Conservation (phyloP, 1,140 invertebrate genomes). For the Diabrotica virgifera region DNA sequence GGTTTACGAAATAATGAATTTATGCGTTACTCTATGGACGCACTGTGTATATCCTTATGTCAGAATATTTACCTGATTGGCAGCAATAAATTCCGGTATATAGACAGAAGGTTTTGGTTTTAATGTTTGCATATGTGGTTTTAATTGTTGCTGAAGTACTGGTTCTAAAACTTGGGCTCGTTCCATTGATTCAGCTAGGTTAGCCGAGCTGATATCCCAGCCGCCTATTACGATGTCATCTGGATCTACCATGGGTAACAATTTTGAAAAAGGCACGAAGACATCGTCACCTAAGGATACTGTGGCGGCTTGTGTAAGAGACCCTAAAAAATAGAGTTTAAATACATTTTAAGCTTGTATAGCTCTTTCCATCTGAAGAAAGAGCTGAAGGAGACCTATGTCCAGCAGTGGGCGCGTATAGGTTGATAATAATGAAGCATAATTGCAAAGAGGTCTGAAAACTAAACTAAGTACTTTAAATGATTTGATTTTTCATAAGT, state of each 20-base stretch:
- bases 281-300: conserved; percentile 75
- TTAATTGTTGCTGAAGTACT: conserved; percentile 70
- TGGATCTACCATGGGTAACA: conserved; percentile 89
- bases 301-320: conserved; percentile 86
- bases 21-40: too few species aligned
- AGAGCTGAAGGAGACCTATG: too few species aligned
- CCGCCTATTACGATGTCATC: conserved; percentile 88
- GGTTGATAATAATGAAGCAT: too few species aligned
- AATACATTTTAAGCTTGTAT: background rate
- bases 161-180: conserved; percentile 75
- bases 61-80: conserved; percentile 72
- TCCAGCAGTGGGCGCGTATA: too few species aligned
- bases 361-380: too few species aligned
- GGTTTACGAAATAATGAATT: too few species aligned
- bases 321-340: conserved; percentile 65
- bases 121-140: conserved; percentile 67
- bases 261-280: conserved; percentile 73
- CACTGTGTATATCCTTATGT: too few species aligned
- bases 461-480: background rate
- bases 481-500: too few species aligned
- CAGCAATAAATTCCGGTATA: conserved; percentile 90
- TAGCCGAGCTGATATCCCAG: conserved; percentile 90
- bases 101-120: conserved; percentile 85
- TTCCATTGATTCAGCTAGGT: conserved; percentile 82
- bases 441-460: too few species aligned